A percentile compares a stretch with the other conserved stretches of the same genome.
phyloP scores from a whole-genome alignment of 1,140 invertebrate genomes.

The Bradysia coprophila region DNA sequence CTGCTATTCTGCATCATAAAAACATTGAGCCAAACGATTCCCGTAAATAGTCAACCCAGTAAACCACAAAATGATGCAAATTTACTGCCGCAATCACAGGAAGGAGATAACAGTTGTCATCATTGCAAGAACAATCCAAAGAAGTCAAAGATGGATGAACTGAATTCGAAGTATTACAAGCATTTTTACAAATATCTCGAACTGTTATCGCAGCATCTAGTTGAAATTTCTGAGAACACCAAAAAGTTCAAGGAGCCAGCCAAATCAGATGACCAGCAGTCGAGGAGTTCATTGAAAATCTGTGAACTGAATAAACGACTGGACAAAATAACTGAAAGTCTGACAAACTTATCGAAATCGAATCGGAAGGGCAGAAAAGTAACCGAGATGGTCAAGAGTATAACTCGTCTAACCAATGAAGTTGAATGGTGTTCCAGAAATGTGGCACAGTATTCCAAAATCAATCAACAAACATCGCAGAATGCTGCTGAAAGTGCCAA shows the following conservation, averaged over 20 bases:
- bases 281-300: neutral
- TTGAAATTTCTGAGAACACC: neutral
- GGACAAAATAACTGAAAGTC: neutral
- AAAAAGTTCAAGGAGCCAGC: neutral
- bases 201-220: neutral
- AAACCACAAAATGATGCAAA: too few species aligned
- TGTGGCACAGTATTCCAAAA: neutral
- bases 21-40: too few species aligned
- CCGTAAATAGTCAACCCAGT: too few species aligned
- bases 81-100: too few species aligned
- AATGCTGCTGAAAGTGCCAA: too few species aligned
- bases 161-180: neutral
- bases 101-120: too few species aligned
- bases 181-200: neutral
- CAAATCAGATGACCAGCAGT: neutral
- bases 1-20: neutral
- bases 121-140: neutral
- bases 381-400: neutral
- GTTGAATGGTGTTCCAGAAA: neutral
- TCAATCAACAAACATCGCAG: too few species aligned
- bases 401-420: neutral
- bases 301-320: neutral
- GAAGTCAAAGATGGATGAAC: too few species aligned
- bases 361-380: neutral
- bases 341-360: neutral